Conservation (phyloP, 2,113 vertebrate species). For the Cyphomyrus plagiostoma region DNA sequence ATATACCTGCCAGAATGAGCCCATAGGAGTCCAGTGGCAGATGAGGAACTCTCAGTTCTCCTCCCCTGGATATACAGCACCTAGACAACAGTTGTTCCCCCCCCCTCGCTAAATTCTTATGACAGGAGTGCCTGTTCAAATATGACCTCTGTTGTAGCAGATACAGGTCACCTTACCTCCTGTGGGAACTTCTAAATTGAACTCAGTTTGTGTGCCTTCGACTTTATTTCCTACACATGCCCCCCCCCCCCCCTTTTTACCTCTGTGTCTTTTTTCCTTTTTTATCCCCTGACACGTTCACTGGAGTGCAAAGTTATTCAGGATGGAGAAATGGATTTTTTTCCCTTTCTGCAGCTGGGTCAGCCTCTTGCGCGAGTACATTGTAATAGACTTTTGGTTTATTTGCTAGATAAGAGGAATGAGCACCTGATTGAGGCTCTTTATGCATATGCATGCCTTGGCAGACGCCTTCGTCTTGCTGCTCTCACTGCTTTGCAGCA, state of each 20-base stretch:
- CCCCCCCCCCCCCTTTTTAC: not conserved
- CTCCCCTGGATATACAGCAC: slow-evolving; percentile 44
- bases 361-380: slow-evolving; percentile 56
- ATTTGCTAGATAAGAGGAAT: slow-evolving; percentile 62
- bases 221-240: not conserved
- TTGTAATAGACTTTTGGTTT: slow-evolving; percentile 61
- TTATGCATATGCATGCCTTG: slow-evolving; percentile 42
- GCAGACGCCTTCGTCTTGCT: slow-evolving; percentile 43
- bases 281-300: slow-evolving; percentile 61
- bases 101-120: slow-evolving; percentile 35
- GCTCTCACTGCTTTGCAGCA: slow-evolving; percentile 27
- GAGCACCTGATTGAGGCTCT: slow-evolving; percentile 30
- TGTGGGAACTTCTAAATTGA: slow-evolving; percentile 67
- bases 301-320: slow-evolving; percentile 66
- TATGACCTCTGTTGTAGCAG: slow-evolving; percentile 60
- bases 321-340: slow-evolving; percentile 61
- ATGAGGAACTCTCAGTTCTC: slow-evolving; percentile 54
- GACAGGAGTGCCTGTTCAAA: slow-evolving; percentile 54
- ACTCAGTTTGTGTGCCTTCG: slow-evolving; percentile 65
- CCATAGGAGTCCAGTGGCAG: slow-evolving; percentile 43
- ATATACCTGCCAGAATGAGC: not conserved
- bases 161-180: slow-evolving; percentile 65
- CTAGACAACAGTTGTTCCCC: slow-evolving; percentile 8
- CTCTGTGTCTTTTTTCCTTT: slow-evolving; percentile 38
- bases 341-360: slow-evolving; percentile 56